phyloP scores from a whole-genome alignment of 2,113 vertebrate species.

The Pseudois nayaur region DNA sequence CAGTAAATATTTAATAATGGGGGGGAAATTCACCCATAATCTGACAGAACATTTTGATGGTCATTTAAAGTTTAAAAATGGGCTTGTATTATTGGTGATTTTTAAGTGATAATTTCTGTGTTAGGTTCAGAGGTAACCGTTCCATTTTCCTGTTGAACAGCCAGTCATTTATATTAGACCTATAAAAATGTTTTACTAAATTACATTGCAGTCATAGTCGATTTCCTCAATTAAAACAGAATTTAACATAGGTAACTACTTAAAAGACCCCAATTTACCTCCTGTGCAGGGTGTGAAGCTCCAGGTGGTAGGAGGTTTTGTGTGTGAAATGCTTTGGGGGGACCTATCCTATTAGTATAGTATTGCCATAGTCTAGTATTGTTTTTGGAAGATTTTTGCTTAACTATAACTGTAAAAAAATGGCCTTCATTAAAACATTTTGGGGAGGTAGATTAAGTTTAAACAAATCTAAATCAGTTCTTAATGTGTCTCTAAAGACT shows the following conservation, averaged over 20 bases:
- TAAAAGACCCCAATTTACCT: background rate
- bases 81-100: background rate
- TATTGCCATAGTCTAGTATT: background rate
- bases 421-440: background rate
- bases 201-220: background rate
- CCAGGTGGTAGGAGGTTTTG: background rate
- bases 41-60: slow-evolving; percentile 9
- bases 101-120: slow-evolving; percentile 25
- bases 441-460: background rate
- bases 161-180: background rate
- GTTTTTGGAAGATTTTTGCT: slow-evolving; percentile 38
- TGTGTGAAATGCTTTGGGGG: background rate
- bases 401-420: slow-evolving; percentile 23
- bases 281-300: background rate
- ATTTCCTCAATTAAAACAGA: slow-evolving; percentile 40
- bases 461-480: slow-evolving; percentile 13
- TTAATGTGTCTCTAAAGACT: slow-evolving; percentile 1
- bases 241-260: background rate
- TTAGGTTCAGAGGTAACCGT: background rate
- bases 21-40: background rate
- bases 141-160: slow-evolving; percentile 22
- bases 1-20: slow-evolving; percentile 9
- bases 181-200: background rate
- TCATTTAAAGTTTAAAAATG: slow-evolving; percentile 32
- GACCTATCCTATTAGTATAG: background rate